These are phyloP conservation scores for Corythornis leucogaster DNA, from an alignment of 2,797 vertebrate species.

Conservation along the genomic window DNA sequence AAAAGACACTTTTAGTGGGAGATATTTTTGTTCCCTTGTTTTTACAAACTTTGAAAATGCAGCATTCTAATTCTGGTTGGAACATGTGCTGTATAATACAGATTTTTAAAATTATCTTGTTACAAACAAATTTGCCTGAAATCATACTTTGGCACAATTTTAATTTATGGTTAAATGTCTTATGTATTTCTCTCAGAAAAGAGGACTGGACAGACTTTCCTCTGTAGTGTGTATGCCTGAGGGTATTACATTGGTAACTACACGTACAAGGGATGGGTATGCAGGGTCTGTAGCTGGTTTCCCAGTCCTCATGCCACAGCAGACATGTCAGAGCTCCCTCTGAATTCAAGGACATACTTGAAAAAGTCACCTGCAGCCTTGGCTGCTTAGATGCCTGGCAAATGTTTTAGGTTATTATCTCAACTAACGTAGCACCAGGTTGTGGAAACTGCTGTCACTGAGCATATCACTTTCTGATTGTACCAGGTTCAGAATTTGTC, in stretches of 20 bases:
- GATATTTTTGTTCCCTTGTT: neutral
- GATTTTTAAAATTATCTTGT: neutral
- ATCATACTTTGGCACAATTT: neutral
- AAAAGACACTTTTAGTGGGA: neutral
- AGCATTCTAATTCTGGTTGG: neutral
- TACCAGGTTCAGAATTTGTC: neutral
- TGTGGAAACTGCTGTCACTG: neutral
- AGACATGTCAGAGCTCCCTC: neutral
- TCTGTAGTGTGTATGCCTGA: neutral
- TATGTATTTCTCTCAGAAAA: neutral
- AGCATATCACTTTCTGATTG: neutral
- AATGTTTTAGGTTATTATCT: neutral
- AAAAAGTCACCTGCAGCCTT: neutral
- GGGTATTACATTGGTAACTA: neutral
- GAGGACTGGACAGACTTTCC: neutral
- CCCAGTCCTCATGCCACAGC: neutral
- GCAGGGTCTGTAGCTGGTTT: neutral
- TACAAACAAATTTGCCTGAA: neutral
- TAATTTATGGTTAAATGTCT: neutral
- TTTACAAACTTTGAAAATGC: neutral
- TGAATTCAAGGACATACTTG: neutral
- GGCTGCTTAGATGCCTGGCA: neutral
- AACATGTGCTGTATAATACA: neutral
- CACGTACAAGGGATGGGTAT: neutral
- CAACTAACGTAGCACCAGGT: accelerated